phyloP scores from a whole-genome alignment of 2,113 vertebrate genomes.

The Oryctolagus cuniculus region mOryCun1.1 NC_091439.1:136666001-136666500 shows the following conservation, averaged over 20 bases:
- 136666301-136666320: neutral
- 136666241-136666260: neutral
- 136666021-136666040: too few species aligned
- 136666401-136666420: neutral
- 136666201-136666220: neutral
- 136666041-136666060: too few species aligned
- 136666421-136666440: neutral
- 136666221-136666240: neutral
- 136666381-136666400: neutral
- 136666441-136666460: neutral
- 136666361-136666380: neutral
- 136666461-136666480: neutral
- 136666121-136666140: too few species aligned
- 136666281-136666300: neutral
- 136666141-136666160: neutral
- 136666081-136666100: too few species aligned
- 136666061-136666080: too few species aligned
- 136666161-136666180: neutral
- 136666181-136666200: neutral
- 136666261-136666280: neutral
- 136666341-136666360: neutral
- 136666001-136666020: too few species aligned
- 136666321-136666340: neutral
- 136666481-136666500: conserved; percentile 18
- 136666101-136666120: too few species aligned